phyloP scores from a whole-genome alignment of 2,888 invertebrate genomes.

The Coecobrya sp. region DNA sequence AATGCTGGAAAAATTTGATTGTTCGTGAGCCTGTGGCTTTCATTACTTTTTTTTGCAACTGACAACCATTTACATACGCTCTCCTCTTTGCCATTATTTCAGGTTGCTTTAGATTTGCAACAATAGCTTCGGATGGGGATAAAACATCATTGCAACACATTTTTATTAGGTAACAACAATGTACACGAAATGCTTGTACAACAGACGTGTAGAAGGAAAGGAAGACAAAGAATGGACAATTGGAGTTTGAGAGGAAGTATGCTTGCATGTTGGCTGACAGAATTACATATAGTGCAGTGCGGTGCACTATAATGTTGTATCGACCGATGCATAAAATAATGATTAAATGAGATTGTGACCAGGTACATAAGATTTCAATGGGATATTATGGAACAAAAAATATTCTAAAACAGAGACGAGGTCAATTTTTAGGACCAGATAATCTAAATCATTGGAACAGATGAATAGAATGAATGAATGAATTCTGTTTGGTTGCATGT shows the following conservation, averaged over 20 bases:
- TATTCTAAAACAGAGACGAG: neutral
- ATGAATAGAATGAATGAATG: neutral
- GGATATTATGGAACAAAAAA: neutral
- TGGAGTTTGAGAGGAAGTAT: slow-evolving; percentile 20
- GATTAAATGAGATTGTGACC: neutral
- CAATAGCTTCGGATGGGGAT: neutral
- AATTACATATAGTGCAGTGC: neutral
- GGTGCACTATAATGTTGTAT: neutral
- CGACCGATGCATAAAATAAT: slow-evolving; percentile 4
- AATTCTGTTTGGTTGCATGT: neutral
- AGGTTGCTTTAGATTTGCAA: neutral
- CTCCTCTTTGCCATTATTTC: neutral
- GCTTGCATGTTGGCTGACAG: slow-evolving; percentile 33
- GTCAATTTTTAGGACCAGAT: neutral
- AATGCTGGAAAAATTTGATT: slow-evolving; percentile 60
- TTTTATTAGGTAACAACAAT: slow-evolving; percentile 15
- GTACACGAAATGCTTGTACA: neutral
- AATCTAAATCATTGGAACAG: neutral
- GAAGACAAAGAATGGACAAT: neutral
- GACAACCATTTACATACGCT: neutral
- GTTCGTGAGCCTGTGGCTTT: neutral
- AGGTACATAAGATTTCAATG: neutral
- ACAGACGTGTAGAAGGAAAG: neutral
- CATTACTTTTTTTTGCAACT: neutral
- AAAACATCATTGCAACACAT: neutral